A percentile compares a stretch with the other conserved stretches of the same genome.
phyloP scores from a whole-genome alignment of 2,797 vertebrate genomes.

The Gymnothorax reevesii region DNA sequence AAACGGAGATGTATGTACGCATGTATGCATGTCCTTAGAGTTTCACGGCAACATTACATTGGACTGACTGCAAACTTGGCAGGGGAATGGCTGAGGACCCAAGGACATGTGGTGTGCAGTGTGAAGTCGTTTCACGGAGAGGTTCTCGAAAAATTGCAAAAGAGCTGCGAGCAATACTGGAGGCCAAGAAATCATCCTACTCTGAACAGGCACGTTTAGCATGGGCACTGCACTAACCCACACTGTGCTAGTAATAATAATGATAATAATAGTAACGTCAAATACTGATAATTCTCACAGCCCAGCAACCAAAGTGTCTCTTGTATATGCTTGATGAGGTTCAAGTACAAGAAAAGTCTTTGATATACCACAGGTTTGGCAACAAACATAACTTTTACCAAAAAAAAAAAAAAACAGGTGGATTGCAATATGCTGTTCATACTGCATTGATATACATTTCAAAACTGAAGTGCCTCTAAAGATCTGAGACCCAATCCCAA shows the following conservation, averaged over 20 bases:
- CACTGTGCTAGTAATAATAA: not conserved
- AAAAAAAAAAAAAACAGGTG: not conserved
- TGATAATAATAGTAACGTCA: not conserved
- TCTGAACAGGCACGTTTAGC: too few species aligned
- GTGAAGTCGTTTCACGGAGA: too few species aligned
- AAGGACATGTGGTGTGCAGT: too few species aligned
- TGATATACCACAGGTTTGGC: slow-evolving; percentile 7
- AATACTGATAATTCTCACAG: slow-evolving; percentile 3
- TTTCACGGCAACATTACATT: too few species aligned
- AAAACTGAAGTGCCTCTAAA: not conserved
- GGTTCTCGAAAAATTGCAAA: too few species aligned
- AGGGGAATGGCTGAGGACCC: too few species aligned
- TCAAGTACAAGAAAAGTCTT: slow-evolving; percentile 1
- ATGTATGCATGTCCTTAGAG: too few species aligned
- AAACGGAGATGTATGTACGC: too few species aligned
- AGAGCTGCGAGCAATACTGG: too few species aligned
- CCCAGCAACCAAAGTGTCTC: not conserved
- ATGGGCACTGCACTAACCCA: too few species aligned
- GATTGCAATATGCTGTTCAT: not conserved
- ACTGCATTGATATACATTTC: not conserved
- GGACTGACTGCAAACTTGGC: too few species aligned
- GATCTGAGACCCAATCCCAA: not conserved
- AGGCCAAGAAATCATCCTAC: too few species aligned
- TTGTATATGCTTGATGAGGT: not conserved
- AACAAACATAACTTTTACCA: not conserved